Evolutionary conservation across 1,140 invertebrate species (phyloP), one percentile per base, ranked within the genome.

Genomic region (Manduca sexta): DNA sequence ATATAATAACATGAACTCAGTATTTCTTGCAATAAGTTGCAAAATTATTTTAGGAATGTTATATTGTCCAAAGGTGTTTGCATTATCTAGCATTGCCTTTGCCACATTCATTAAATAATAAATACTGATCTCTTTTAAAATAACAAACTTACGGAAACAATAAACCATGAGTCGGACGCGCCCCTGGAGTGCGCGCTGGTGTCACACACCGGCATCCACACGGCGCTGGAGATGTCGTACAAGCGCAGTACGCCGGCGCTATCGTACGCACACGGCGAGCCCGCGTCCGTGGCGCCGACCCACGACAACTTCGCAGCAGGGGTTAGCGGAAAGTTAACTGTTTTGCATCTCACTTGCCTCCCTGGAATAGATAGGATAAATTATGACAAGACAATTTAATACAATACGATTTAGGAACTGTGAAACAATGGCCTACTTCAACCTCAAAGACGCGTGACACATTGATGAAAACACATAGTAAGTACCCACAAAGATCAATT

Each of bases 231-330:
- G 3, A 86, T 86, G 45, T 89, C 88, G 61, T 93, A 91, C 35
- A 95, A 70, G 45, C 89, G 87, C 16, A 94, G 58, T 43, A 92
- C 68, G 45, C 93, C 93, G 68, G 89, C 84, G 45, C 89, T 88
- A 89, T 95, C 93, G 66, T 87, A 88, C 29, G 86, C 88, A 66
- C 83, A 88, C n/a, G 89, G 92, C 40, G 91, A 95, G 49, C 92
- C 94, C 60, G 91, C 89, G 74, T 96, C 94, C 0, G 92, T 90
- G 68, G 93, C 92, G 34, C 97, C 97, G 39, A 94, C 66, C 97
- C 97, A 98, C 35, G 86, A 74, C 10, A 98, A 70, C 33, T 88
- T 90, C 0, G 92, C 85, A 26, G 90, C 89, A 0, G 93, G 90
- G 0, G 91, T 90, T 5, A 98, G 68, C 0, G 96, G 92, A 10